Base-by-base conservation (phyloP, 2,113 vertebrate species). In the Fukomys damarensis region DNA sequence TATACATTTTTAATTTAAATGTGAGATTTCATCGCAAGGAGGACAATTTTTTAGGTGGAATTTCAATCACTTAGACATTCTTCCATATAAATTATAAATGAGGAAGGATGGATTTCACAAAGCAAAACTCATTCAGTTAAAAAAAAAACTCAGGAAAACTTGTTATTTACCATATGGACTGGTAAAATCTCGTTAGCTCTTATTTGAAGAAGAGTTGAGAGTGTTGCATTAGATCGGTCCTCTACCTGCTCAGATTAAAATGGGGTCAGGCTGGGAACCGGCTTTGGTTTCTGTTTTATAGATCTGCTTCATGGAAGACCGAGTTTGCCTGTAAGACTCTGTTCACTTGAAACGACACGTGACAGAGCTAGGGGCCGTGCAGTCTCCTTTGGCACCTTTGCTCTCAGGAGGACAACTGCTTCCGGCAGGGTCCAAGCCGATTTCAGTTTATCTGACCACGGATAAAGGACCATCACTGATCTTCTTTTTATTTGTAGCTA, bases 51-150 rank as follows among this genome's bases (percentile, higher is more conserved):
- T 93, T 72, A 91, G 49, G 24, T 88, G 84, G n/a, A 52, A 79
- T 95, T 94, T 93, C 65, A 89, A 2, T 52, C 76, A 85, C 38
- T 46, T 65, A 68, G 85, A 74, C 43, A 63, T 89, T 90, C 63
- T 93, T 74, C 20, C 24, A 41, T 83, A 56, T 94, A 70, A 92
- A 79, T 97, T 81, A 89, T 35, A 95, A 89, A 93, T 2, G 41
- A 43, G 58, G 28, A 94, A 49, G 68, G 28, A 56, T 70, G 5
- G 38, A 95, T 32, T 77, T 70, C 79, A 88, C 30, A 82, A 93
- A 89, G 58, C 17, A 38, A 66, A 93, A 74, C 10, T 41, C 35
- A 56, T 9, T 10, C 20, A 35, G 70, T 86, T 87, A 77, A 20
- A 9, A 46, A 91, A 70, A 82, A 83, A 65, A 17, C 61, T 86